A percentile compares a stretch with the other conserved stretches of the same genome.
Evolutionary conservation across 2,113 vertebrate genomes (phyloP).

Genomic region (Turnix velox): DNA sequence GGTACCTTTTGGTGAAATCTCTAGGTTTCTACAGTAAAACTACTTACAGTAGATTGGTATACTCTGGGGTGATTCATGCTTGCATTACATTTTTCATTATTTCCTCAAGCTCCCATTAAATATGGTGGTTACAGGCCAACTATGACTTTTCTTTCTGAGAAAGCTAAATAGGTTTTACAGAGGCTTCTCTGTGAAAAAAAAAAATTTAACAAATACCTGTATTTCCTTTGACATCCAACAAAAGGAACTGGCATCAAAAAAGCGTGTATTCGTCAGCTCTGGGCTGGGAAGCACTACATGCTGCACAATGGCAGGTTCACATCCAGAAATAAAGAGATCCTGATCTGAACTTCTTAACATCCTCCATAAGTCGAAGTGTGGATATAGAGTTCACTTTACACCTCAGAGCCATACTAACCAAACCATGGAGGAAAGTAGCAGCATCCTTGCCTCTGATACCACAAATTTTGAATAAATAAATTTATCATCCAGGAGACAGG

Average conservation of each 20-base stretch:
- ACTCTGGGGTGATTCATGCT: neutral
- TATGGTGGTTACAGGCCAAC: neutral
- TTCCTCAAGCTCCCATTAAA: neutral
- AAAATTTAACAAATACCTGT: neutral
- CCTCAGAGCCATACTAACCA: neutral
- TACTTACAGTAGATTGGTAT: neutral
- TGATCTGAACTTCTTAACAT: neutral
- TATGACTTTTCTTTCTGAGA: neutral
- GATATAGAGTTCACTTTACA: neutral
- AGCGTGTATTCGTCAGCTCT: rapidly evolving
- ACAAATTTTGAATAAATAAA: neutral
- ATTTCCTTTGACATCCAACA: neutral
- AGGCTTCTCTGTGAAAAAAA: neutral
- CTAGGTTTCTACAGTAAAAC: neutral
- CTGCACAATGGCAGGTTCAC: neutral
- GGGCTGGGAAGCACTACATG: neutral
- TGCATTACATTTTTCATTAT: neutral
- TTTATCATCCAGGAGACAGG: neutral
- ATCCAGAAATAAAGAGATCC: neutral
- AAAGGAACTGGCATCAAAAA: neutral
- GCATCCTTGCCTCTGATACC: neutral
- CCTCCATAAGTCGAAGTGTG: neutral
- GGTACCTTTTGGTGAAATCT: neutral
- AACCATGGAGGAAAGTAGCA: neutral
- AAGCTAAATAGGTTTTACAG: neutral